These are phyloP conservation scores for Pleuronectes platessa DNA, from an alignment of 2,113 vertebrate species.

Conservation along the genomic window DNA sequence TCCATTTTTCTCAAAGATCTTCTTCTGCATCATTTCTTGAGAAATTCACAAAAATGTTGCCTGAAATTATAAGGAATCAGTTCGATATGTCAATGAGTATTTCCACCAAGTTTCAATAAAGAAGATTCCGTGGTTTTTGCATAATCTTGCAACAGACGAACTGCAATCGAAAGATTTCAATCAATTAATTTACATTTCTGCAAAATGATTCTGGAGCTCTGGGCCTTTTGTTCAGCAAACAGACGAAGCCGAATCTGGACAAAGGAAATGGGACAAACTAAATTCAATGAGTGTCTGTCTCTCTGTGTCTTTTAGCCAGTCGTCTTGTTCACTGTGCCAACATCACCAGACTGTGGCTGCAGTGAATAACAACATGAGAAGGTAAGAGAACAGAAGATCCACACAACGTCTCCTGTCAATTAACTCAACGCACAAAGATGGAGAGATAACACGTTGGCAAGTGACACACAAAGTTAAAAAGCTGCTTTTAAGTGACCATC, in stretches of 20 bases:
- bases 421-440: conserved; percentile 15
- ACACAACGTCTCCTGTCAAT: conserved; percentile 37
- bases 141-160: too few relatives aligned
- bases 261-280: background rate
- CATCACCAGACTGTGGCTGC: conserved; percentile 20
- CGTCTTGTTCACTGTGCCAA: conserved; percentile 6
- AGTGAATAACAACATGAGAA: background rate
- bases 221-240: too few relatives aligned
- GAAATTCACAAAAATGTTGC: too few relatives aligned
- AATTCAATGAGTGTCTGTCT: background rate
- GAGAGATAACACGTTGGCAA: conserved; percentile 3
- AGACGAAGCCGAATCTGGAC: background rate
- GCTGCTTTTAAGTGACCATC: conserved; percentile 7
- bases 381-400: conserved; percentile 7
- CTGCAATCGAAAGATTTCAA: too few relatives aligned
- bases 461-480: conserved; percentile 8
- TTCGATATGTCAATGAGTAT: too few relatives aligned
- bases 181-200: too few relatives aligned
- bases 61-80: too few relatives aligned
- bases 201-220: too few relatives aligned
- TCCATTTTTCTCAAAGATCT: too few relatives aligned
- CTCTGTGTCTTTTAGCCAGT: background rate
- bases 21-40: too few relatives aligned
- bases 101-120: too few relatives aligned
- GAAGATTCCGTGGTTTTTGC: too few relatives aligned